Base-by-base conservation (phyloP, 2,888 invertebrate species). In the Philereme vetulata region DNA sequence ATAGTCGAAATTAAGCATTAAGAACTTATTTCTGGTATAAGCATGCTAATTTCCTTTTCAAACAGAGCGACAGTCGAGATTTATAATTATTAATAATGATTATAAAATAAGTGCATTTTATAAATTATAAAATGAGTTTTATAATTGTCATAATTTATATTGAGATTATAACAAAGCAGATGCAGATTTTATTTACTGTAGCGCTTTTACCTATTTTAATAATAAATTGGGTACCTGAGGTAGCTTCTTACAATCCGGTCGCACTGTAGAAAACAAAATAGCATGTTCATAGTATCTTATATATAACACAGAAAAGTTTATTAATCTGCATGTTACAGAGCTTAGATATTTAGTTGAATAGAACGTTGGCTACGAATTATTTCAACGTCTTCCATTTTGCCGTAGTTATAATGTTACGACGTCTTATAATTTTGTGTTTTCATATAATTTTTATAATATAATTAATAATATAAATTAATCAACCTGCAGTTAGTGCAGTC, bases 291-390 rank as follows among this genome's bases (percentile, higher is more conserved):
- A 59, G 49, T 51, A 43, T 46, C 21, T 44, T 52, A 65, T 53
- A 60, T 52, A 65, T 53, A 60, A 46, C 45, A 56, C 56, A 50
- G 21, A 21, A 21, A 21, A 21, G 64, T 48, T 61, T 43, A 45
- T 60, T 60, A 69, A 68, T 76, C 76, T 74, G 76, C 77, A 77
- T 80, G 75, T 76, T 77, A 72, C 75, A 72, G 84, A 84, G 84
- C 80, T 84, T 85, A 84, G 82, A 70, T 64, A 65, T 84, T 84
- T 82, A 81, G 79, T 84, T 86, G 81, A 71, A 74, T 84, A 83
- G 76, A 76, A 76, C 78, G 91, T 92, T 92, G 91, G 91, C 90
- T 92, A 91, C 91, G 85, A 90, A 91, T 92, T 91, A 91, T 90
- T 90, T 88, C 80, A 77, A 81, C 78, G 91, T 92, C 91, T 92